Conservation (phyloP, 2,888 invertebrate species). For the Allygus modestus region DNA sequence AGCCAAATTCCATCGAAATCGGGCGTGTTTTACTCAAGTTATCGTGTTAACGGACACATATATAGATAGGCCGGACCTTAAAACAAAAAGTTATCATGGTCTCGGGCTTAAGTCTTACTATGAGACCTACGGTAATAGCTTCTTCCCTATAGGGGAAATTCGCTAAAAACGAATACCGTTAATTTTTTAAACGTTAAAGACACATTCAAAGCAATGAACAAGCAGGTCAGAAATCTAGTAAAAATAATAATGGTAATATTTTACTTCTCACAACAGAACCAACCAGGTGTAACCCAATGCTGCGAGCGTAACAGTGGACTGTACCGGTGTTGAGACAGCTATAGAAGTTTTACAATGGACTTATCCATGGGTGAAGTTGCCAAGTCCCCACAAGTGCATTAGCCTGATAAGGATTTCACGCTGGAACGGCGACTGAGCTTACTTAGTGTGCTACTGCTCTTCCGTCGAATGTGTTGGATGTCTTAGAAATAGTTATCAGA, state of each 20-base stretch:
- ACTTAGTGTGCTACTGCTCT: slow-evolving; percentile 34
- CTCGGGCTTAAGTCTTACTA: too few relatives aligned
- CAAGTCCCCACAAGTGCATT: slow-evolving; percentile 41
- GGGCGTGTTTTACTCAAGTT: too few relatives aligned
- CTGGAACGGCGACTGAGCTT: slow-evolving; percentile 17
- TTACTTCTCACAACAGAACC: slow-evolving; percentile 7
- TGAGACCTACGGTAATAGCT: too few relatives aligned
- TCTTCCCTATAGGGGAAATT: too few relatives aligned
- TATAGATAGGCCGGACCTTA: too few relatives aligned
- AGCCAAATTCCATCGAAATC: too few relatives aligned
- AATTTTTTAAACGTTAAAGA: too few relatives aligned
- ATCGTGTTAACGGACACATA: too few relatives aligned
- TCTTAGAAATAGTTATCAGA: background rate
- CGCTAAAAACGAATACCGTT: too few relatives aligned
- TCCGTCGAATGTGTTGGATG: slow-evolving; percentile 22
- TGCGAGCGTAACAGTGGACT: slow-evolving; percentile 1
- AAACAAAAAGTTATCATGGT: too few relatives aligned
- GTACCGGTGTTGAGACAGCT: background rate
- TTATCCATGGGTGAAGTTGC: slow-evolving; percentile 40
- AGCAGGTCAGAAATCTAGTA: too few relatives aligned
- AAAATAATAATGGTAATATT: background rate
- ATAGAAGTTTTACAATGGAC: slow-evolving; percentile 35
- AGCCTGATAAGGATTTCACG: slow-evolving; percentile 39
- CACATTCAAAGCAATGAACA: too few relatives aligned
- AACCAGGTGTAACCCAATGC: slow-evolving; percentile 16